phyloP scores from a whole-genome alignment of 2,113 vertebrate genomes.

The Silurus asotus region DNA sequence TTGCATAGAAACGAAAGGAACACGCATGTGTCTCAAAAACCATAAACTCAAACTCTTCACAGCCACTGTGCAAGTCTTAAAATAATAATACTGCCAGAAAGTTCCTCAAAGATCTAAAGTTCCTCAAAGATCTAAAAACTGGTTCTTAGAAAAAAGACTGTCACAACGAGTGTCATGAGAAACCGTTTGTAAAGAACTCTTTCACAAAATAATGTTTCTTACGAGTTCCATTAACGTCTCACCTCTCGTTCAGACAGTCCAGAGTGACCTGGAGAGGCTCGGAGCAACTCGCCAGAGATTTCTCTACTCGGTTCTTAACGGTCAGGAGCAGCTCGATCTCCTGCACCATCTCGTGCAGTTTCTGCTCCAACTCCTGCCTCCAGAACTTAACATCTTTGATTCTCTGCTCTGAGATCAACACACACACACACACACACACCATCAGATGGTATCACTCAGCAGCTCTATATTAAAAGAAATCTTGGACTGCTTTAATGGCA shows the following conservation, averaged over 20 bases:
- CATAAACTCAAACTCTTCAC: no score
- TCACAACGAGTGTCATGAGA: no score
- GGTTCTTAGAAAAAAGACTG: no score
- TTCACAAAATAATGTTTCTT: background rate
- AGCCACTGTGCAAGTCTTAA: no score
- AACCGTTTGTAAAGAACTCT: no score
- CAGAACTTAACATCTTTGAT: conserved; percentile 83
- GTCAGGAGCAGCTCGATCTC: conserved; percentile 75
- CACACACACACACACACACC: background rate
- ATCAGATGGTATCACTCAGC: background rate
- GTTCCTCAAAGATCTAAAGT: no score
- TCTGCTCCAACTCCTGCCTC: conserved; percentile 82
- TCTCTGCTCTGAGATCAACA: conserved; percentile 78
- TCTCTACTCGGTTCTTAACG: conserved; percentile 74
- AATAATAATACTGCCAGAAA: no score
- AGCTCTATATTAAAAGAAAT: background rate
- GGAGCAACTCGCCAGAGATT: conserved; percentile 75
- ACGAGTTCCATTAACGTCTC: conserved; percentile 25
- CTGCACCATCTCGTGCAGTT: conserved; percentile 78
- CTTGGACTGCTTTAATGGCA: background rate
- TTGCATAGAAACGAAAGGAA: no score
- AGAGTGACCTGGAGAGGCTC: conserved; percentile 75
- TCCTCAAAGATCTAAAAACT: no score
- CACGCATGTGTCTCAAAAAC: no score
- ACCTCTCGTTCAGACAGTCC: conserved; percentile 85